phyloP scores from a whole-genome alignment of 2,888 invertebrate species.

The Nomada fucata region DNA sequence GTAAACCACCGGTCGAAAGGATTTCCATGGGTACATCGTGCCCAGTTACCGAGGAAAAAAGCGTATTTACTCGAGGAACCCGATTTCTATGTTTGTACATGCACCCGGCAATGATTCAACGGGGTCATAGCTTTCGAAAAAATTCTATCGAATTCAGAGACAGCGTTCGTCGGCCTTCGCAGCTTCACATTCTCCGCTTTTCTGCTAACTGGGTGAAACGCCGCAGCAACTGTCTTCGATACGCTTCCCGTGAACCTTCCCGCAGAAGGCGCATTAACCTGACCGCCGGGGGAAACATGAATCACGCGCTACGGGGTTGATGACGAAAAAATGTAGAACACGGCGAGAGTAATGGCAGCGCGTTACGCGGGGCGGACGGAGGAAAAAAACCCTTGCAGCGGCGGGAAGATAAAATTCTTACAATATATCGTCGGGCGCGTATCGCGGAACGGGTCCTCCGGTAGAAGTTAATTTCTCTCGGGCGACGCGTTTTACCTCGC shows the following conservation, averaged over 20 bases:
- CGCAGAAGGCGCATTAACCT: neutral
- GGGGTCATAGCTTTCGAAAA: no score
- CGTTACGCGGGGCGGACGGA: neutral
- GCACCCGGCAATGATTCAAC: no score
- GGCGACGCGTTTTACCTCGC: neutral
- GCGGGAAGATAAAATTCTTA: constrained; percentile 15
- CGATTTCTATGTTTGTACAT: no score
- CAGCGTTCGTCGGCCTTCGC: neutral
- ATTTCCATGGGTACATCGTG: no score
- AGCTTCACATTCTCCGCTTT: neutral
- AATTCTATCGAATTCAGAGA: constrained; percentile 12
- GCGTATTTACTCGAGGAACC: no score
- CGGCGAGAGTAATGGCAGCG: neutral
- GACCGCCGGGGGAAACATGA: neutral
- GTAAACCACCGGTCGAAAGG: no score
- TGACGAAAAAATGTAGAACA: neutral
- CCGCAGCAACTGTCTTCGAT: neutral
- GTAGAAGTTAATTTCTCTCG: neutral
- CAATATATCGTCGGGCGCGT: neutral
- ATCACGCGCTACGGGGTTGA: neutral
- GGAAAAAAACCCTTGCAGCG: neutral
- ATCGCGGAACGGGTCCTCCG: neutral
- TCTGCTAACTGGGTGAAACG: neutral
- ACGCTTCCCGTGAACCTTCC: neutral
- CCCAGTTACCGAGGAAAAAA: no score